These are phyloP conservation scores for Drosophila nasuta DNA, from an alignment of 1,140 invertebrate species.

Conservation along the genomic window DNA sequence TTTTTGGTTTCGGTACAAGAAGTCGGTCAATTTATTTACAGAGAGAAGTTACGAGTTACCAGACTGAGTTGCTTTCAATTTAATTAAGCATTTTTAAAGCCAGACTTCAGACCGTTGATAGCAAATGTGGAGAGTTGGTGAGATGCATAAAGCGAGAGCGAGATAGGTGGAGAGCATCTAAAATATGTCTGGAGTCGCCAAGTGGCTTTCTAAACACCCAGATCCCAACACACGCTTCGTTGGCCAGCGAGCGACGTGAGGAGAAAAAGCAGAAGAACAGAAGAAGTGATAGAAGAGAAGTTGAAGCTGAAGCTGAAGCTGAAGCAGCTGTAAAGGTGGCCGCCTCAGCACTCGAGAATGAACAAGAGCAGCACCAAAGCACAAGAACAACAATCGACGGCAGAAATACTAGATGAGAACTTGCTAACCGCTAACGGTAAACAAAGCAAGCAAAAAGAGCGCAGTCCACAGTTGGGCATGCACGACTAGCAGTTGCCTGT, in stretches of 20 bases:
- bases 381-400: constrained; percentile 31
- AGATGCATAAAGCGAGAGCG: background rate
- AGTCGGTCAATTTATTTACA: constrained; percentile 69
- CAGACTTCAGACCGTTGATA: constrained; percentile 14
- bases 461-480: background rate
- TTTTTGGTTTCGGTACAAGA: constrained; percentile 60
- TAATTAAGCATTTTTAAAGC: constrained; percentile 68
- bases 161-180: constrained; percentile 18
- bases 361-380: constrained; percentile 32
- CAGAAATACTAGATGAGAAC: constrained; percentile 40
- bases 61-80: constrained; percentile 55
- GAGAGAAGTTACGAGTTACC: constrained; percentile 24
- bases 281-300: constrained; percentile 2
- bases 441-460: constrained; percentile 37
- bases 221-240: constrained; percentile 59
- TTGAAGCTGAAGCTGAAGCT: background rate
- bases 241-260: constrained; percentile 34
- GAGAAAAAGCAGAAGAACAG: background rate
- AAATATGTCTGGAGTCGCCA: constrained; percentile 48
- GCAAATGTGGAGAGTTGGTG: background rate
- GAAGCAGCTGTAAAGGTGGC: constrained; percentile 41
- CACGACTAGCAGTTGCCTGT: background rate
- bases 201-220: constrained; percentile 73
- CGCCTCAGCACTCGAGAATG: constrained; percentile 47
- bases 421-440: constrained; percentile 71